Conservation (phyloP, 2,113 vertebrate species). For the Gallinago media region DNA sequence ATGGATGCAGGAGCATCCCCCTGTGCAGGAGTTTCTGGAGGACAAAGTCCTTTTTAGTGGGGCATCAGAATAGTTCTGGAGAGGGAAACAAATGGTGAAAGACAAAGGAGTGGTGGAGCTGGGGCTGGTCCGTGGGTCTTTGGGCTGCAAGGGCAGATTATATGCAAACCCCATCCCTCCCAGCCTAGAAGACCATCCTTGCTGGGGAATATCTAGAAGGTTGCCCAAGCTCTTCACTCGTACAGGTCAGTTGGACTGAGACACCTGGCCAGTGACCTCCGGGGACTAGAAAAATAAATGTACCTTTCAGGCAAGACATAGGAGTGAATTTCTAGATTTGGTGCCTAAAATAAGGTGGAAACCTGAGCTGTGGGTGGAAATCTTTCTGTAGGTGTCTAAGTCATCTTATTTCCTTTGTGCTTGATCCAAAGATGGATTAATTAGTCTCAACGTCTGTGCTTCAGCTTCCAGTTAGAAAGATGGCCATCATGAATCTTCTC, state of each 20-base stretch:
- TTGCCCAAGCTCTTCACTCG: background rate
- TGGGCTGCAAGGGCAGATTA: background rate
- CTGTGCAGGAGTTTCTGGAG: background rate
- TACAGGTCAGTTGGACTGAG: fast-evolving
- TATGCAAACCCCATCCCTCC: background rate
- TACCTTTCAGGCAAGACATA: background rate
- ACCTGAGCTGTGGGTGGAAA: background rate
- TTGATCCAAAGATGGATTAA: background rate
- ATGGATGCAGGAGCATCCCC: background rate
- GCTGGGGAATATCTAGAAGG: background rate
- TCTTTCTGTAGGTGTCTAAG: background rate
- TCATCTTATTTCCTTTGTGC: fast-evolving
- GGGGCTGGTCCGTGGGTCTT: background rate
- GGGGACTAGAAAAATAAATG: background rate
- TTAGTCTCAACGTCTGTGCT: background rate
- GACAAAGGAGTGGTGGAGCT: background rate
- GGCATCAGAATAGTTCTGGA: background rate
- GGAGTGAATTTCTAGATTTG: background rate
- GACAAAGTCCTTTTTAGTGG: background rate
- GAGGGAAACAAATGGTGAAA: background rate
- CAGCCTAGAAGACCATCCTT: background rate
- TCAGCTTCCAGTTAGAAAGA: background rate
- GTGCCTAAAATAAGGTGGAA: background rate
- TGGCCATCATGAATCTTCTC: background rate
- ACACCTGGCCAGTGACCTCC: background rate